Evolutionary conservation across 2,888 invertebrate genomes (phyloP), one percentile per base, ranked within the genome.

Genomic region (Dicyrtomina minuta): DNA sequence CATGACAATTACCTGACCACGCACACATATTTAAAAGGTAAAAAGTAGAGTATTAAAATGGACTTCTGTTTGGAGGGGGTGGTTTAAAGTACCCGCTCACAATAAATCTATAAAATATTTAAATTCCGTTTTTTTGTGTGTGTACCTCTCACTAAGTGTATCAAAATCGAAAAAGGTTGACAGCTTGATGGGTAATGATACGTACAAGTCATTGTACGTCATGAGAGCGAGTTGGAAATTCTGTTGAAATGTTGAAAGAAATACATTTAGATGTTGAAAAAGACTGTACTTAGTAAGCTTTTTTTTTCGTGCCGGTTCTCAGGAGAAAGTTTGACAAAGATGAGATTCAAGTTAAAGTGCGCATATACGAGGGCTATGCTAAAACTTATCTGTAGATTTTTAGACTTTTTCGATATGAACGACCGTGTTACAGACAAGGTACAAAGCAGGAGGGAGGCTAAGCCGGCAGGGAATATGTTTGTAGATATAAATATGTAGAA

Each of bases 321-420:
- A 56, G 58, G 60, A 60, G 60, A 60, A 58, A 60, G 60, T 60
- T 44, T 60, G 60, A 60, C 60, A 44, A 60, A 60, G 43, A 44
- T 44, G 60, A 60, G 44, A 60, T 53, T 53, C 24, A 53, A 53
- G 17, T 22, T 22, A 22, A 51, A 51, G 55, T 12, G 33, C 33
- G 33, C 33, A 33, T 8, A n/a, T n/a, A n/a, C n/a, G n/a, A n/a
- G n/a, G n/a, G n/a, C n/a, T n/a, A n/a, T n/a, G n/a, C n/a, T n/a
- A n/a, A n/a, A n/a, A n/a, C n/a, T n/a, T n/a, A n/a, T n/a, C n/a
- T n/a, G n/a, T n/a, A n/a, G n/a, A n/a, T n/a, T n/a, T n/a, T n/a
- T n/a, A n/a, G n/a, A n/a, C n/a, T n/a, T n/a, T n/a, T n/a, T n/a
- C n/a, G n/a, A n/a, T n/a, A n/a, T n/a, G n/a, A n/a, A n/a, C n/a